phyloP scores from a whole-genome alignment of 2,797 vertebrate species.

The Anolis apletophallus region DNA sequence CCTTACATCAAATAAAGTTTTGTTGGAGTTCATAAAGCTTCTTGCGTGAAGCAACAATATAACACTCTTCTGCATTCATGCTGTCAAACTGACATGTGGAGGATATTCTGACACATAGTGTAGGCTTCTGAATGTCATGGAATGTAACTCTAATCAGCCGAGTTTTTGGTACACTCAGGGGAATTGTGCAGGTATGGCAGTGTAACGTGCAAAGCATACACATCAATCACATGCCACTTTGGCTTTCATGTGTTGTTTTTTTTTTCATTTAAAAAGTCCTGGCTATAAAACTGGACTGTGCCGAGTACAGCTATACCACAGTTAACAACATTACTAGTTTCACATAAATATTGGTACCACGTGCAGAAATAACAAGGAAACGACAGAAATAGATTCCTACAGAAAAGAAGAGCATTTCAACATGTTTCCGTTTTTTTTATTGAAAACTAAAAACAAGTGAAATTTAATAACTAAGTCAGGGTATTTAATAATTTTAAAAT shows the following conservation, averaged over 20 bases:
- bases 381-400: too few relatives aligned
- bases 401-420: too few relatives aligned
- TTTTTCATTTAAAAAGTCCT: not conserved
- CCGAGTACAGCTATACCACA: not conserved
- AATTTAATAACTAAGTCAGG: too few relatives aligned
- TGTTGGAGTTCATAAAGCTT: not conserved
- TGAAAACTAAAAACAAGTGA: too few relatives aligned
- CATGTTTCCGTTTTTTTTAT: too few relatives aligned
- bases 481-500: too few relatives aligned
- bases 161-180: not conserved
- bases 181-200: not conserved
- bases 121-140: not conserved
- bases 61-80: not conserved
- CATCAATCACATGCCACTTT: not conserved
- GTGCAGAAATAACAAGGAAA: too few relatives aligned
- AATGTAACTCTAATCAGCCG: not conserved
- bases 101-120: not conserved
- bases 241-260: not conserved
- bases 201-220: not conserved
- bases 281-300: not conserved
- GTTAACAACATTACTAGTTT: too few relatives aligned
- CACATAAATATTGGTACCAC: too few relatives aligned
- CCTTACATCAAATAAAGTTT: not conserved
- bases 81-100: not conserved
- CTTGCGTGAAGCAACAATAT: not conserved